Evolutionary conservation across 2,888 invertebrate genomes (phyloP), one percentile per base, ranked within the genome.

Genomic region (Leptodirus hochenwartii): DNA sequence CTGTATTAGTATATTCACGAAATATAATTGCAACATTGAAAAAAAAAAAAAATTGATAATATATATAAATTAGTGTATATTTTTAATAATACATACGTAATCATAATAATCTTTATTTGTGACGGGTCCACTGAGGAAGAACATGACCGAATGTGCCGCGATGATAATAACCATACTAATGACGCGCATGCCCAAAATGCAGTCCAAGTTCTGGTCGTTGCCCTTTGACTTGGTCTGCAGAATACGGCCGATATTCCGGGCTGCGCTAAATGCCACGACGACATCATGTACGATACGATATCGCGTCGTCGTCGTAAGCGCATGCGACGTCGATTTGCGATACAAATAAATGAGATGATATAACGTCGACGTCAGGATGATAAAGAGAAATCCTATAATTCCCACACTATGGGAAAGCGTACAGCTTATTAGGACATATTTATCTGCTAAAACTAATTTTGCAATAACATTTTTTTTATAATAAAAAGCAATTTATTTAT

Each of bases 131-230:
- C 69, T 66, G 12, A 69, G 61, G 25, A 69, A 61, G 43, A 74
- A 77, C 25, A 73, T 52, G 17, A 74, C 54, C 1, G 70, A 65
- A 45, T 78, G 77, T 0, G 75, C 75, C 17, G 59, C 58, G 4
- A 76, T 53, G 27, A 78, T 74, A 27, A 74, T 60, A 1, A 64
- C 38, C 77, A 78, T 78, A 0, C 73, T 64, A 27, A 75, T 43
- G 9, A 69, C 62, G 44, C 72, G 75, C 22, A 78, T 53, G 4
- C 55, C 55, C 34, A 42, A 47, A 16, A 57, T 56, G 41, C 71
- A 70, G 37, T 73, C 69, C 30, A 78, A 50, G 15, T 72, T 69
- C 6, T 69, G 46, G 17, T 62, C 61, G 41, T 59, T 59, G 27
- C 67, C 66, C 25, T 62, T 57, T 30, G 62, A 59, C 35, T 64